These are phyloP conservation scores for Syngnathus acus DNA, from an alignment of 2,797 vertebrate genomes.

Conservation along the genomic window DNA sequence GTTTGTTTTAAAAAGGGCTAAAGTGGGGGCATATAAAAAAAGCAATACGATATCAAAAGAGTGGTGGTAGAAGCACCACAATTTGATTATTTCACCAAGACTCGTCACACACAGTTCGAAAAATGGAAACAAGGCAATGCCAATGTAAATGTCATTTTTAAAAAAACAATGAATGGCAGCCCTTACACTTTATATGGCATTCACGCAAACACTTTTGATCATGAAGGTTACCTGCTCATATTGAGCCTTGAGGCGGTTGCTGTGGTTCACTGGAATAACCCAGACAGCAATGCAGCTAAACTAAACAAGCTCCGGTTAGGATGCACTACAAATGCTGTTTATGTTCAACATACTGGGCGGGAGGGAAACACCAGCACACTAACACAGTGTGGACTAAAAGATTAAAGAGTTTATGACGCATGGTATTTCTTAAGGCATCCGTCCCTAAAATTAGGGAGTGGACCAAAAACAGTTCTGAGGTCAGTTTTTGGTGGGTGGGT, in stretches of 20 bases:
- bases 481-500: not conserved
- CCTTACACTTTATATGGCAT: not conserved
- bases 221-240: no score
- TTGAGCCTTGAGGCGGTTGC: constrained; percentile 8
- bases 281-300: constrained; percentile 51
- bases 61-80: no score
- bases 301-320: constrained; percentile 53
- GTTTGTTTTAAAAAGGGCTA: no score
- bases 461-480: not conserved
- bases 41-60: no score
- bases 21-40: no score
- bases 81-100: no score
- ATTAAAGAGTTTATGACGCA: not conserved
- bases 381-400: constrained; percentile 1
- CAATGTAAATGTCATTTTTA: not conserved
- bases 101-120: not conserved
- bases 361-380: constrained; percentile 21
- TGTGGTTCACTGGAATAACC: constrained; percentile 38
- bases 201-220: not conserved
- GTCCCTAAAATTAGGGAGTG: not conserved
- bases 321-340: constrained; percentile 56
- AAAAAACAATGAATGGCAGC: not conserved
- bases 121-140: not conserved
- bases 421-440: not conserved
- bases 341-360: constrained; percentile 40